Evolutionary conservation across 1,140 invertebrate species (phyloP), one percentile per base, ranked within the genome.

Genomic region (Acromyrmex heyeri): DNA sequence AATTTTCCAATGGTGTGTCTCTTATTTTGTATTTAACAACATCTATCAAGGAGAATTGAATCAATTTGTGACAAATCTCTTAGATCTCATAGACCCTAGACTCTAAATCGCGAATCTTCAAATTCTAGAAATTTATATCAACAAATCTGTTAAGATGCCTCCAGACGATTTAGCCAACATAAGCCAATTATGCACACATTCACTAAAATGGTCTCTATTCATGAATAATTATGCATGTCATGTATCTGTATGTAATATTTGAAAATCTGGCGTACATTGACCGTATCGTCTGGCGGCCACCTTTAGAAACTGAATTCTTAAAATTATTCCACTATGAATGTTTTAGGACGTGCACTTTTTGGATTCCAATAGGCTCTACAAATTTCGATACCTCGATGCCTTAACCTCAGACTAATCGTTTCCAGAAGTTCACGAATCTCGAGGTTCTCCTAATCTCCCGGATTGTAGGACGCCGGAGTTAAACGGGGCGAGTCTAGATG

Each of bases 401-500:
- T 76, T 24, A n/a, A 61, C 16, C 57, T 27, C 14, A 34, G 16
- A 48, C 4, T 69, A 55, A 69, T 69, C 44, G 61, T 30, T 53
- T 67, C 4, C 18, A 3, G n/a, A 48, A 14, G 16, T 30, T 5
- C 18, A 18, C 61, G 14, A 24, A 24, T 62, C 50, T 44, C 34
- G 16, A 2, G 24, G 10, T 77, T 81, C 30, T 38, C 24, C 34
- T 34, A 61, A 48, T 83, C 59, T 30, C 18, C 30, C 38, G 24
- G 38, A 81, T 81, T 69, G 21, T 55, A 18, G 38, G 38, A 21
- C 38, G 38, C 5, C n/a, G n/a, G 5, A 69, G 12, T 34, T 75
- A 69, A 79, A n/a, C 75, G 75, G 18, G 59, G 8, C 34, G 50
- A 12, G 30, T 65, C 65, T 62, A 34, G 70, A 73, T 38, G 53